These are phyloP conservation scores for Apodemia zela DNA, from an alignment of 2,888 invertebrate genomes.

Conservation along the genomic window DNA sequence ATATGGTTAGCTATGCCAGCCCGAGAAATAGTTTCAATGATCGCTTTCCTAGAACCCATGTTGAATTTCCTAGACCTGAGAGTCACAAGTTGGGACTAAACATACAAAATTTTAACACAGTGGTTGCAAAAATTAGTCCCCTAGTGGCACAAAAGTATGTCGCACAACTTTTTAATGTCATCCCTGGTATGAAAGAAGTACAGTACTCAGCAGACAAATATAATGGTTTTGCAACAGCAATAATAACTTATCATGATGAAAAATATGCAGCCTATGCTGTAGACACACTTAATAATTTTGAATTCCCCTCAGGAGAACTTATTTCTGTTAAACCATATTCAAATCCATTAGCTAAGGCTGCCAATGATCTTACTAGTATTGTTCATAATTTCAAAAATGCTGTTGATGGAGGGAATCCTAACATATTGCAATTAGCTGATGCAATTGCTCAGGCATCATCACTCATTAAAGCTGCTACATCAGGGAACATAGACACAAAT, in stretches of 20 bases:
- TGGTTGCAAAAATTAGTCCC: slow-evolving; percentile 87
- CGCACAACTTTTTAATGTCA: slow-evolving; percentile 91
- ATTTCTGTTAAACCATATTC: slow-evolving; percentile 86
- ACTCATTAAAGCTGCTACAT: slow-evolving; percentile 84
- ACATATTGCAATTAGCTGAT: slow-evolving; percentile 85
- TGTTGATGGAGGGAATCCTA: slow-evolving; percentile 55
- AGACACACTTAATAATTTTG: slow-evolving; percentile 93
- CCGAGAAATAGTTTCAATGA: slow-evolving; percentile 20
- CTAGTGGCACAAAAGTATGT: slow-evolving; percentile 87
- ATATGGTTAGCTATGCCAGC: slow-evolving; percentile 26
- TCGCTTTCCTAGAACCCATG: slow-evolving; percentile 22
- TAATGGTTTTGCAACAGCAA: slow-evolving; percentile 66
- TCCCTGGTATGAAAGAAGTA: slow-evolving; percentile 81
- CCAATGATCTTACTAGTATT: slow-evolving; percentile 56
- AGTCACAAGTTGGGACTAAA: slow-evolving; percentile 30
- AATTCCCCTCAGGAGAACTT: slow-evolving; percentile 94
- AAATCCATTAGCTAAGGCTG: slow-evolving; percentile 59
- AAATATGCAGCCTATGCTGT: slow-evolving; percentile 82
- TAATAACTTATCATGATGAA: slow-evolving; percentile 57
- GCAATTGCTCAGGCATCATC: slow-evolving; percentile 89
- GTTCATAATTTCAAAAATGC: slow-evolving; percentile 63
- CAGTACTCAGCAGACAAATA: slow-evolving; percentile 68
- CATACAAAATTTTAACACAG: slow-evolving; percentile 78
- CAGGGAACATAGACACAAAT: slow-evolving; percentile 39
- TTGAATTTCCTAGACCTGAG: slow-evolving; percentile 36